Evolutionary conservation across 2,888 invertebrate genomes (phyloP), one percentile per base, ranked within the genome.

Genomic region (Amiota minor): DNA sequence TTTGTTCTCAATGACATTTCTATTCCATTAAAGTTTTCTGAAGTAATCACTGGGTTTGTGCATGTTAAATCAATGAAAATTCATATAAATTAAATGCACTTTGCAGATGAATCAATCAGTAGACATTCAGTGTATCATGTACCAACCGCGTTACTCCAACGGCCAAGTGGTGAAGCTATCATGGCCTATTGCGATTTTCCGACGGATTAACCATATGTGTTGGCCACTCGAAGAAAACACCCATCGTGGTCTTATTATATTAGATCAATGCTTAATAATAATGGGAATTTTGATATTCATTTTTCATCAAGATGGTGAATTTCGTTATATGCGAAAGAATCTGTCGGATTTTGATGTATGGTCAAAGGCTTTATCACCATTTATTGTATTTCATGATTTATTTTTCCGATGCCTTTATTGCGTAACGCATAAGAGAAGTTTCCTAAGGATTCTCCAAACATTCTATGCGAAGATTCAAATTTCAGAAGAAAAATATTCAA

Each of bases 171-270:
- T 79, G 4, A 77, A 81, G 10, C 75, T 87, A 8, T 73, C 82
- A 18, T 86, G 82, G 84, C 80, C 83, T 1, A n/a, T 87, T 61
- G 65, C 50, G 0, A 9, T 83, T 0, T 83, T 76, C 72, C 86
- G 87, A 1, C 72, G 70, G 12, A 8, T 73, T 18, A 86, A 85
- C 72, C 78, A 77, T 18, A 75, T 87, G n/a, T 83, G 80, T 68
- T 87, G 87, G 87, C 88, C 87, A 0, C 64, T 87, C 72, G 86
- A 83, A 47, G 77, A 79, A 12, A 4, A 77, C 74, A 75, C 70
- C 2, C 2, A 72, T 8, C 20, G 10, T 4, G 75, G 78, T 72
- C 46, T 73, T 11, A 50, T 49, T 4, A 64, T 73, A n/a, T 23
- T 81, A 4, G 82, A 84, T 68, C 76, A 79, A 1, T 55, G 75